Evolutionary conservation across 2,797 vertebrate genomes (phyloP), one percentile per base, ranked within the genome.

Genomic region (Otolemur crassicaudatus): DNA sequence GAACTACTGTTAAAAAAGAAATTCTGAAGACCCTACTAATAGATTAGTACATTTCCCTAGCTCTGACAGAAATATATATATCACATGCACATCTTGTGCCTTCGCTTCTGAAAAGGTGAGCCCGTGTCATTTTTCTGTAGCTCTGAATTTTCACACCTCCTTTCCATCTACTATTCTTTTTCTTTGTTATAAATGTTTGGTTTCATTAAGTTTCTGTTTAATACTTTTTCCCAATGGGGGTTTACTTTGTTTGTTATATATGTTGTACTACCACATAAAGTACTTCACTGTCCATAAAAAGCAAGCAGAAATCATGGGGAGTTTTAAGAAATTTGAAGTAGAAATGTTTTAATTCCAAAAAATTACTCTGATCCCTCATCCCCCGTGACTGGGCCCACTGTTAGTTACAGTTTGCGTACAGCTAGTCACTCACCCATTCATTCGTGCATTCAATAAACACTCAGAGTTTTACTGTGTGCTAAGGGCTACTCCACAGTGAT

Each of bases 151-250:
- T 97, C 17, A 85, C 10, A 9, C 7, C 3, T 75, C 23, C 5
- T 90, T 95, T 93, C 90, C 17, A 82, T n/a, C 60, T 37, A 29
- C 34, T 69, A 79, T 37, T 97, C 49, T 97, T 83, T 49, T 63
- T 46, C 49, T 61, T 95, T 17, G 80, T 77, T 79, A 63, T 63
- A 88, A 90, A 77, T 86, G 53, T 67, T 77, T 87, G 20, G 4
- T 89, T 95, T 83, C 27, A 46, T 87, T 80, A 70, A 83, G 20
- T 86, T 94, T 94, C 49, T 86, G 17, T 85, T 53, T 86, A 58
- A 43, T n/a, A 63, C 86, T 75, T 89, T 94, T 69, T 91, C 37
- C 84, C 67, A 37, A 63, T 67, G 17, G 65, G 31, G 23, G 22
- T 29, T 65, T 58, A 77, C n/a, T 2, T 58, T 72, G 31, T 11